Evolutionary conservation across 2,888 invertebrate genomes (phyloP), one percentile per base, ranked within the genome.

Genomic region (Nymphalis polychloros): DNA sequence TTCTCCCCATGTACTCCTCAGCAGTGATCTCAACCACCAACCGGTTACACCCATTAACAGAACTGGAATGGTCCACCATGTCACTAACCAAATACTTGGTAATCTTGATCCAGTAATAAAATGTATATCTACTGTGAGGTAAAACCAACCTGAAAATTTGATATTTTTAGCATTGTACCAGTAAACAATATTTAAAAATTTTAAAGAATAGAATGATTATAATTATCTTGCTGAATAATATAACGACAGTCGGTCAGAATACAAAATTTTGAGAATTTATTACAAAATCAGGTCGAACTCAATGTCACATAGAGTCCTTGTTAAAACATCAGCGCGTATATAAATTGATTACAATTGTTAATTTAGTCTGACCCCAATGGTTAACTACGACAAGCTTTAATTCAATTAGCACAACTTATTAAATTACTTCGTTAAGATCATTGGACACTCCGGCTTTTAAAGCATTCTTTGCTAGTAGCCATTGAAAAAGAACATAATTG

Each of bases 11-110:
- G 84, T 77, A 2, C 75, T 73, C 31, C 82, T 79, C 2, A 91
- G 77, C 16, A 90, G 55, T 1, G 80, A 78, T n/a, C 88, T 76
- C 2, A 92, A 77, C 92, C 92, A 92, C 92, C 92, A 92, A 2
- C 88, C 91, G 0, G 87, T 84, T 17, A 88, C 79, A 0, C 87
- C 90, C 1, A 90, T 67, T 1, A 92, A 76, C 0, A 90, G 72
- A 0, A 87, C 69, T 0, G 92, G 92, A 0, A 84, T 84, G 0
- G 82, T 68, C 85, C 89, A 90, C 89, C 91, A 91, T 0, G 83
- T 83, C 0, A 82, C 81, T 50, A 88, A 77, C 91, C 89, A 92
- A 70, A 85, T 82, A 53, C 82, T 84, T 0, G 90, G 86, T 6
- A 91, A 75, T 69, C 81, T 88, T 5, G 83, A 79, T 1, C 90